These are phyloP conservation scores for Onchidella celtica DNA, from an alignment of 2,888 invertebrate species.

Conservation along the genomic window DNA sequence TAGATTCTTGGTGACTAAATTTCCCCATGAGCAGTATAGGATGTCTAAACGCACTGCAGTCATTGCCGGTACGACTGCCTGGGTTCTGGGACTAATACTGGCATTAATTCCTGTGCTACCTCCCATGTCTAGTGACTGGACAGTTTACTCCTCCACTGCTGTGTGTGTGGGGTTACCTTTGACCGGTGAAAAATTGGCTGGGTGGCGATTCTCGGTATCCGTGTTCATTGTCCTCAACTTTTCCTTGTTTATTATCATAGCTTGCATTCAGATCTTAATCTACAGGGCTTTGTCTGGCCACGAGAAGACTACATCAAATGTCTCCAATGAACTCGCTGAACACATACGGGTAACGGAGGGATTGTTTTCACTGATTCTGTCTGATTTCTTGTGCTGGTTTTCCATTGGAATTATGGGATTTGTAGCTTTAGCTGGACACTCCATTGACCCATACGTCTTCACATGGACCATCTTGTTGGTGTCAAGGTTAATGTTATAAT, in stretches of 20 bases:
- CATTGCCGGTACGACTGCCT: background rate
- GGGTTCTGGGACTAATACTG: background rate
- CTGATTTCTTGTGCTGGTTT: slow-evolving; percentile 74
- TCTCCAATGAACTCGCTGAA: background rate
- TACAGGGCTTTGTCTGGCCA: background rate
- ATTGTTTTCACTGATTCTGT: slow-evolving; percentile 70
- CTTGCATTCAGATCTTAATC: background rate
- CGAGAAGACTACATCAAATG: background rate
- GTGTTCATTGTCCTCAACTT: slow-evolving; percentile 14
- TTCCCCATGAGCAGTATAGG: background rate
- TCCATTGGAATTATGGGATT: slow-evolving; percentile 55
- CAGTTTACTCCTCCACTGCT: background rate
- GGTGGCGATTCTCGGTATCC: background rate
- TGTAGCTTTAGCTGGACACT: background rate
- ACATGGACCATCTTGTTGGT: background rate
- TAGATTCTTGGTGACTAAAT: slow-evolving; percentile 17
- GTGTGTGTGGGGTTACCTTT: slow-evolving; percentile 6
- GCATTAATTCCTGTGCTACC: background rate
- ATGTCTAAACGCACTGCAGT: background rate
- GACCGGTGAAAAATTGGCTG: background rate
- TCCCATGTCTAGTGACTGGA: background rate
- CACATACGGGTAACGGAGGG: slow-evolving; percentile 50
- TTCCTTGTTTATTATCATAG: background rate
- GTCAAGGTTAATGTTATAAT: no score
- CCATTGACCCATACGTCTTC: background rate